Conservation (phyloP, 2,888 invertebrate genomes). For the Gastracanthus pulcherrimus region DNA sequence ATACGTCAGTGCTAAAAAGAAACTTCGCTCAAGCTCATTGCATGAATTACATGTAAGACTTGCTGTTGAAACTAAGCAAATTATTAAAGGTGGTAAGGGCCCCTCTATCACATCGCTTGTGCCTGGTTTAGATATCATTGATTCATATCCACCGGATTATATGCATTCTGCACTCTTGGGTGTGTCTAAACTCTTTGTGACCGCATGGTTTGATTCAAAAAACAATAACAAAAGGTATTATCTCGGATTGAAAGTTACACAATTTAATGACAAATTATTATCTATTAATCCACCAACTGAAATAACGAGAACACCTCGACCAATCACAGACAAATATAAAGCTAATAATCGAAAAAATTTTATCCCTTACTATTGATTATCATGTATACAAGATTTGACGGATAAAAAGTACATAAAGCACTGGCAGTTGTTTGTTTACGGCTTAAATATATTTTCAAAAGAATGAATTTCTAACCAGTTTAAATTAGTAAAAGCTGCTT, state of each 20-base stretch:
- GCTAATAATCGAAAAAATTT: conserved; percentile 56
- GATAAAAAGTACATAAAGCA: conserved; percentile 47
- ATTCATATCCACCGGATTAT: conserved; percentile 56
- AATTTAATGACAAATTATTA: conserved; percentile 34
- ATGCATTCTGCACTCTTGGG: conserved; percentile 53
- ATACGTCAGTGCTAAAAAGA: conserved; percentile 43
- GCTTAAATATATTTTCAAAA: conserved; percentile 39
- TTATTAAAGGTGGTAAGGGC: conserved; percentile 51
- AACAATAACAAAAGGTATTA: conserved; percentile 31
- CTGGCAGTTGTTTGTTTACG: conserved; percentile 48
- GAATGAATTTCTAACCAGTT: conserved; percentile 25
- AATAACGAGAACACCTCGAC: conserved; percentile 39
- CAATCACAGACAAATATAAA: conserved; percentile 44
- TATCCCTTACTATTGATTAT: conserved; percentile 55
- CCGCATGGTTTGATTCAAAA: conserved; percentile 31
- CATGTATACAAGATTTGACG: conserved; percentile 45
- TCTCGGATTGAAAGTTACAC: conserved; percentile 18
- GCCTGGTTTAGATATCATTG: conserved; percentile 49
- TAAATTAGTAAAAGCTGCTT: conserved; percentile 25
- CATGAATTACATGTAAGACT: conserved; percentile 23
- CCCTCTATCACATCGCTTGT: conserved; percentile 24
- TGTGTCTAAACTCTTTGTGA: conserved; percentile 47
- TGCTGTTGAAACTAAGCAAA: not conserved
- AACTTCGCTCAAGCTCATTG: conserved; percentile 32
- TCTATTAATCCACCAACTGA: conserved; percentile 41